Conservation (phyloP, 2,888 invertebrate species). For the Cryptus viduatorius region DNA sequence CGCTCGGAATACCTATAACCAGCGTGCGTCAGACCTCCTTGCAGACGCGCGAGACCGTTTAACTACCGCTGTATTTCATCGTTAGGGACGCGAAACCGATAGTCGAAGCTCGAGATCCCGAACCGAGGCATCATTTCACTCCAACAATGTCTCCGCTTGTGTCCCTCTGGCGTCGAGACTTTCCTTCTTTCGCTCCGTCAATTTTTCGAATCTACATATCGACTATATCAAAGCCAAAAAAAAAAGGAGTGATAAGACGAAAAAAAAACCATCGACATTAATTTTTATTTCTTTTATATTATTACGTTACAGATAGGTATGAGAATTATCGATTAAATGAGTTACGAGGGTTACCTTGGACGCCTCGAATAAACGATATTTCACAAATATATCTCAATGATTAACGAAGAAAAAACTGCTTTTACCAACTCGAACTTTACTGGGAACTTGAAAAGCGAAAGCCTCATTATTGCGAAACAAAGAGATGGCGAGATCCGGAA, state of each 20-base stretch:
- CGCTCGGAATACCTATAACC: constrained; percentile 38
- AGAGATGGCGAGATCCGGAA: not conserved
- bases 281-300: too few species aligned
- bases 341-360: too few species aligned
- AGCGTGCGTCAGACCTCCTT: constrained; percentile 74
- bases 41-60: constrained; percentile 74
- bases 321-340: too few species aligned
- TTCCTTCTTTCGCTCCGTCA: not conserved
- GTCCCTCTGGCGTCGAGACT: constrained; percentile 6
- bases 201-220: too few species aligned
- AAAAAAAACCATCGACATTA: too few species aligned
- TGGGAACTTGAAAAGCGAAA: not conserved
- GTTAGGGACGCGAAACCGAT: constrained; percentile 76
- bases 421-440: not conserved
- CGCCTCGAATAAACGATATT: too few species aligned
- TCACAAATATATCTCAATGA: too few species aligned
- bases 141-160: constrained; percentile 56
- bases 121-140: constrained; percentile 62
- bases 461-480: not conserved
- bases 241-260: too few species aligned
- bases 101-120: constrained; percentile 65
- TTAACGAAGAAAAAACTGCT: not conserved
- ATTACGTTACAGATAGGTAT: too few species aligned
- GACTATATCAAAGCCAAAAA: not conserved
- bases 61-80: constrained; percentile 79